phyloP scores from a whole-genome alignment of 2,113 vertebrate genomes.

The Oreochromis niloticus region DNA sequence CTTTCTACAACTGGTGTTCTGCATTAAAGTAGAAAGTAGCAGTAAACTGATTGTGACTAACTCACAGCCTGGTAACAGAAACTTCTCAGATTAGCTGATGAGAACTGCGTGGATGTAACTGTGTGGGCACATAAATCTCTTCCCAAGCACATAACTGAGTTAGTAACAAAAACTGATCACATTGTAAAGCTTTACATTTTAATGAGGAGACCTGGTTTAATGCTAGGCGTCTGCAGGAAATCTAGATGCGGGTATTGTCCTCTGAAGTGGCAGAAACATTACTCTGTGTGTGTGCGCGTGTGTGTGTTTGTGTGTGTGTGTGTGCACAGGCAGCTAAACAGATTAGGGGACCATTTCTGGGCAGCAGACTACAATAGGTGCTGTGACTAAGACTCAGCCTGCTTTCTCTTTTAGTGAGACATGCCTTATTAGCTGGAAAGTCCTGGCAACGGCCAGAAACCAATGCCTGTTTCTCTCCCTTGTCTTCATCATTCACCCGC shows the following conservation, averaged over 20 bases:
- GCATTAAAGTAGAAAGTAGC: background rate
- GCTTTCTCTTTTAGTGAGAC: background rate
- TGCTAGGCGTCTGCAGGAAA: background rate
- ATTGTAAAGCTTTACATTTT: background rate
- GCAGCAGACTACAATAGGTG: background rate
- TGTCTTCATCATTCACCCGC: background rate
- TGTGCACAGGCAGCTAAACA: background rate
- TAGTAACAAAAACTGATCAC: background rate
- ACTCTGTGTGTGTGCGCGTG: background rate
- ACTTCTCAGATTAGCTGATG: background rate
- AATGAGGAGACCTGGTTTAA: background rate
- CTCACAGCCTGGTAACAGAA: background rate
- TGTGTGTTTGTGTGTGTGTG: background rate
- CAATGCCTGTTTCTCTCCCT: background rate
- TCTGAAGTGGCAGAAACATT: background rate
- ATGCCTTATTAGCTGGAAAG: background rate
- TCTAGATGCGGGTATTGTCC: background rate
- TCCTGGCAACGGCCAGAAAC: background rate
- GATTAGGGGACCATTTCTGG: constrained; percentile 12
- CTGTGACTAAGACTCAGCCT: background rate
- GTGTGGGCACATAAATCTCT: background rate
- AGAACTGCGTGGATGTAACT: background rate
- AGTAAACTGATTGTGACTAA: background rate
- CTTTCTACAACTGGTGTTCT: background rate
- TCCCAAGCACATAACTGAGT: background rate